Conservation (phyloP, 2,888 invertebrate genomes). For the Pristionchus arcanus region DNA sequence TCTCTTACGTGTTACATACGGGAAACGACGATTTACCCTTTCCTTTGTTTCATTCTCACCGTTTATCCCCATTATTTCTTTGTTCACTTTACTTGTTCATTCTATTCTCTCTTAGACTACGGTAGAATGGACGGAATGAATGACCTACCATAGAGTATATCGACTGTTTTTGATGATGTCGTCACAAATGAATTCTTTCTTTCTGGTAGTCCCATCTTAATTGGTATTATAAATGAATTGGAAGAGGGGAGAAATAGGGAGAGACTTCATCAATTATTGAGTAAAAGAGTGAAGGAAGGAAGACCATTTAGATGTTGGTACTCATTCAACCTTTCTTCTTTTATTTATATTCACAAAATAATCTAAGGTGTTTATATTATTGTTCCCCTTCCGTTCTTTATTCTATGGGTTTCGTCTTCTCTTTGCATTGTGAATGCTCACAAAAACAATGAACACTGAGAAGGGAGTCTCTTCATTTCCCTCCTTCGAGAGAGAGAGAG, state of each 20-base stretch:
- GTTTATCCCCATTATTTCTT: neutral
- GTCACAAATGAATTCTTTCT: neutral
- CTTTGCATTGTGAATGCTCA: neutral
- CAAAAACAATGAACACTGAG: slow-evolving; percentile 15
- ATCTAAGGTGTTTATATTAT: neutral
- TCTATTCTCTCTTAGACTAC: neutral
- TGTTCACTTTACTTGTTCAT: neutral
- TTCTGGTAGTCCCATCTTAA: neutral
- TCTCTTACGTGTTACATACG: neutral
- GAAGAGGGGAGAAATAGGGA: slow-evolving; percentile 12
- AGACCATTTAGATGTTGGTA: slow-evolving; percentile 15
- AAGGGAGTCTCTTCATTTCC: slow-evolving; percentile 19
- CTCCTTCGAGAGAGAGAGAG: neutral
- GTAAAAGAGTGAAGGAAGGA: neutral
- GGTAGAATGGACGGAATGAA: neutral
- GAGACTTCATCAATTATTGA: slow-evolving; percentile 37
- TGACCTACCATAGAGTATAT: neutral
- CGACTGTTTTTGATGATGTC: neutral
- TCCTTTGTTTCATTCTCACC: neutral
- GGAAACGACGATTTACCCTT: neutral
- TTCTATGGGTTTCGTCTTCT: neutral
- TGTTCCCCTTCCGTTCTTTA: neutral
- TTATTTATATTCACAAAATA: neutral
- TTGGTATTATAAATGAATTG: slow-evolving; percentile 40
- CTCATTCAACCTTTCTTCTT: neutral